These are phyloP conservation scores for Diogma glabrata DNA, from an alignment of 2,888 invertebrate species.

Conservation along the genomic window DNA sequence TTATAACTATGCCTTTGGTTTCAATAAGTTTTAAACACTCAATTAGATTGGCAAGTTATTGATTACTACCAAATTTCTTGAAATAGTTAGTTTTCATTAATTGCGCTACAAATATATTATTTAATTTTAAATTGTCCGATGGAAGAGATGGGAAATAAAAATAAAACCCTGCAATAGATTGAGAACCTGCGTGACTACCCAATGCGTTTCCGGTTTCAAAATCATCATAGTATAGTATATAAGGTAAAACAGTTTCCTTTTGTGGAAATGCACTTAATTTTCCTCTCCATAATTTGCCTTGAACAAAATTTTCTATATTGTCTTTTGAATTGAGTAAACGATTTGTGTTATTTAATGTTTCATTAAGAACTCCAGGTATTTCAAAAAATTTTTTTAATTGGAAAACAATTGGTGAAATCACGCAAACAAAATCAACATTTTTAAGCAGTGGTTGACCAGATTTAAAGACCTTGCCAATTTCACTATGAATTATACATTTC, in stretches of 20 bases:
- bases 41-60: too few relatives aligned
- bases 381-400: neutral
- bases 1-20: too few relatives aligned
- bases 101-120: neutral
- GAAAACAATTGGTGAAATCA: neutral
- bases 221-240: neutral
- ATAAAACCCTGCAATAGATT: slow-evolving; percentile 3
- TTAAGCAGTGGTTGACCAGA: neutral
- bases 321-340: neutral
- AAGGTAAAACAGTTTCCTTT: neutral
- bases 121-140: neutral
- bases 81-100: too few relatives aligned
- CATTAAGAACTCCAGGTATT: neutral
- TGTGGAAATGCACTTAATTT: neutral
- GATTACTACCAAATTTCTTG: too few relatives aligned
- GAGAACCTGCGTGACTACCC: neutral
- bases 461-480: too few relatives aligned
- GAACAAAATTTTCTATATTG: too few relatives aligned
- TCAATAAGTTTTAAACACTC: too few relatives aligned
- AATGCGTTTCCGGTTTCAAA: too few relatives aligned
- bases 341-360: neutral
- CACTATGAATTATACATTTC: neutral
- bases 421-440: neutral
- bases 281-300: neutral
- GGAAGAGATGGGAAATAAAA: neutral